These are phyloP conservation scores for Octonoba sinensis DNA, from an alignment of 2,888 invertebrate genomes.

Conservation along the genomic window DNA sequence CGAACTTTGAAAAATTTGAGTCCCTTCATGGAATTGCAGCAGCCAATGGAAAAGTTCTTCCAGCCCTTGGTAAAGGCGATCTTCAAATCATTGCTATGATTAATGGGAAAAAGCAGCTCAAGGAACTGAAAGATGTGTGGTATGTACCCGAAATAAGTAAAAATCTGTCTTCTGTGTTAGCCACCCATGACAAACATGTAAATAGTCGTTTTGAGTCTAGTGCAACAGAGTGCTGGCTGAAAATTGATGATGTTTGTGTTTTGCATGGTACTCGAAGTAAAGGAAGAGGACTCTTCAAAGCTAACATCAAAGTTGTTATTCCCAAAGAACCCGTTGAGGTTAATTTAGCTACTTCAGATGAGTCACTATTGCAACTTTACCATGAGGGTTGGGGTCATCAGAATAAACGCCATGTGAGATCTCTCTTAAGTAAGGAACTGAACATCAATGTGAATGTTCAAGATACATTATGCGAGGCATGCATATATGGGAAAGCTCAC, in stretches of 20 bases:
- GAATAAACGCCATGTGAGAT: constrained; percentile 18
- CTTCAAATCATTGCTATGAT: constrained; percentile 15
- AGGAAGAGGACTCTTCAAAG: constrained; percentile 20
- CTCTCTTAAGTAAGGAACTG: constrained; percentile 1
- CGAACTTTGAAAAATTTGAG: constrained; percentile 17
- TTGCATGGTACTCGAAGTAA: constrained; percentile 17
- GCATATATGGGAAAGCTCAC: constrained; percentile 30
- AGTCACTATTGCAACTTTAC: background rate
- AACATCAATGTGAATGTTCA: constrained; percentile 12
- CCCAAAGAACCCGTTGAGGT: constrained; percentile 9
- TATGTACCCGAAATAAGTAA: constrained; percentile 42
- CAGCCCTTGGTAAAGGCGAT: constrained; percentile 29
- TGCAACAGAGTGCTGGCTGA: constrained; percentile 17
- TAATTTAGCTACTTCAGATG: background rate
- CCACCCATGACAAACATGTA: constrained; percentile 28
- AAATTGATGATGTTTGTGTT: constrained; percentile 6
- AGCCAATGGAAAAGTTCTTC: constrained; percentile 20
- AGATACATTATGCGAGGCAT: constrained; percentile 23
- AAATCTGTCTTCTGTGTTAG: constrained; percentile 33
- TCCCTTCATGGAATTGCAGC: constrained; percentile 2
- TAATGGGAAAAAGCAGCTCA: constrained; percentile 10
- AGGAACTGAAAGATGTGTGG: constrained; percentile 33
- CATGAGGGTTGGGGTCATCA: constrained; percentile 22
- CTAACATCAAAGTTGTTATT: constrained; percentile 13
- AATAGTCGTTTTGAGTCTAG: constrained; percentile 31